phyloP scores from a whole-genome alignment of 2,888 invertebrate genomes.

The Amorpha juglandis region DNA sequence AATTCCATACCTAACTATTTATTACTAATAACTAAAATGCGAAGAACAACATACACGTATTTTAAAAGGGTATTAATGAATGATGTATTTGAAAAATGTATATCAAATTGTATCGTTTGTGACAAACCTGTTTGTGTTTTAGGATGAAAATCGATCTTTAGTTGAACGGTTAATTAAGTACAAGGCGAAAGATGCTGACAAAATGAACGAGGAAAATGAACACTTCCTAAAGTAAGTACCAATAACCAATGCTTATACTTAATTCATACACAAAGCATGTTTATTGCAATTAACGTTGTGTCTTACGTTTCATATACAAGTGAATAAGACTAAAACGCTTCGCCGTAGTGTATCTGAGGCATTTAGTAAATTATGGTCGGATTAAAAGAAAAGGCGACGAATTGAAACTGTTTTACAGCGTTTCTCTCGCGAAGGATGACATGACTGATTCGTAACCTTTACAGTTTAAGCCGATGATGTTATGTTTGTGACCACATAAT shows the following conservation, averaged over 20 bases:
- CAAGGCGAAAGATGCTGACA: slow-evolving; percentile 97
- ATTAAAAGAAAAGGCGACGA: slow-evolving; percentile 13
- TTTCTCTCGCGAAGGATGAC: neutral
- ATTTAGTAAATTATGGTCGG: neutral
- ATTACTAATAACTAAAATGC: slow-evolving; percentile 39
- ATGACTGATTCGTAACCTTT: neutral
- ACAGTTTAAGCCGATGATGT: slow-evolving; percentile 5
- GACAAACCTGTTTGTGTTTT: slow-evolving; percentile 60
- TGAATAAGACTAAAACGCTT: slow-evolving; percentile 24
- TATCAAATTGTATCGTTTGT: neutral
- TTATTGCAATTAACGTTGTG: slow-evolving; percentile 44
- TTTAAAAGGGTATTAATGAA: slow-evolving; percentile 43
- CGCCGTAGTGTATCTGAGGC: slow-evolving; percentile 3
- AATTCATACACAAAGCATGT: slow-evolving; percentile 44
- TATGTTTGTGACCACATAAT: slow-evolving; percentile 24
- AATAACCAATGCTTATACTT: slow-evolving; percentile 32
- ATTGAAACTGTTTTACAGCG: neutral
- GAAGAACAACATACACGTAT: slow-evolving; percentile 34
- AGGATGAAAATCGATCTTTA: slow-evolving; percentile 94
- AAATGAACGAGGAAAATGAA: slow-evolving; percentile 98
- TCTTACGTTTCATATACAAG: slow-evolving; percentile 27
- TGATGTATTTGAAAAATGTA: neutral
- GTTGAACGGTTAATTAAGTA: slow-evolving; percentile 95
- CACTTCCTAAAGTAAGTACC: slow-evolving; percentile 91
- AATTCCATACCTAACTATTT: slow-evolving; percentile 9